Percentiles rank a stretch among this genome's conserved stretches.
Evolutionary conservation across 2,797 vertebrate genomes (phyloP).

Genomic region (Emydoidea blandingii): DNA sequence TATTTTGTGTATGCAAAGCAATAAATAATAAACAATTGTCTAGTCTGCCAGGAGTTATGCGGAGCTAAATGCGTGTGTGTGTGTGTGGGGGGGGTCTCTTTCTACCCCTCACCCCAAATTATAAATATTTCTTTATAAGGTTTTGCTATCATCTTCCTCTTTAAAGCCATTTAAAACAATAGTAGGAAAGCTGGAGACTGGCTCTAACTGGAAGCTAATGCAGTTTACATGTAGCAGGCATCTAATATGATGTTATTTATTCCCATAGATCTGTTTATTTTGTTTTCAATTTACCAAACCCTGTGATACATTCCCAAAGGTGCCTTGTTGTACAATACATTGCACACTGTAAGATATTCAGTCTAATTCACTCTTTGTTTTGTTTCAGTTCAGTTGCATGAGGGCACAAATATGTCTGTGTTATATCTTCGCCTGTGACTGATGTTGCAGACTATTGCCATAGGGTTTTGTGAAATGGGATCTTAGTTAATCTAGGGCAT

Average conservation of each 20-base stretch:
- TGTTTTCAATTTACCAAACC: slow-evolving; percentile 81
- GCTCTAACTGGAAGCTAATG: slow-evolving; percentile 70
- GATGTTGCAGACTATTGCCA: slow-evolving; percentile 79
- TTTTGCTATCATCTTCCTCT: slow-evolving; percentile 46
- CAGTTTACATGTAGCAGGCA: slow-evolving; percentile 72
- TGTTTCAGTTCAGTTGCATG: slow-evolving; percentile 77
- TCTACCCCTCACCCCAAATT: not conserved
- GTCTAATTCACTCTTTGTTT: slow-evolving; percentile 81
- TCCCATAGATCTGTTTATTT: slow-evolving; percentile 82
- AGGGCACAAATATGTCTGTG: slow-evolving; percentile 76
- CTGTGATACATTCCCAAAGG: slow-evolving; percentile 81
- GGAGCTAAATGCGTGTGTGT: rapidly evolving
- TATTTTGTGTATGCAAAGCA: not conserved
- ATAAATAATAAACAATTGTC: not conserved
- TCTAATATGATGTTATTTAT: slow-evolving; percentile 82
- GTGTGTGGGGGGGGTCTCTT: rapidly evolving
- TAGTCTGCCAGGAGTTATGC: not conserved
- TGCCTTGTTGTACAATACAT: slow-evolving; percentile 77
- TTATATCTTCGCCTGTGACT: slow-evolving; percentile 78
- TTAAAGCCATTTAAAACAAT: slow-evolving; percentile 52
- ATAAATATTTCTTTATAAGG: not conserved
- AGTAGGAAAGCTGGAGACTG: slow-evolving; percentile 42
- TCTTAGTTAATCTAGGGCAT: slow-evolving; percentile 79
- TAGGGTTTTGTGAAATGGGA: slow-evolving; percentile 79
- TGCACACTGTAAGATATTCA: slow-evolving; percentile 79